Percentiles rank a stretch among this genome's conserved stretches.
Evolutionary conservation across 2,113 vertebrate genomes (phyloP).

Genomic region (Oplegnathus fasciatus): DNA sequence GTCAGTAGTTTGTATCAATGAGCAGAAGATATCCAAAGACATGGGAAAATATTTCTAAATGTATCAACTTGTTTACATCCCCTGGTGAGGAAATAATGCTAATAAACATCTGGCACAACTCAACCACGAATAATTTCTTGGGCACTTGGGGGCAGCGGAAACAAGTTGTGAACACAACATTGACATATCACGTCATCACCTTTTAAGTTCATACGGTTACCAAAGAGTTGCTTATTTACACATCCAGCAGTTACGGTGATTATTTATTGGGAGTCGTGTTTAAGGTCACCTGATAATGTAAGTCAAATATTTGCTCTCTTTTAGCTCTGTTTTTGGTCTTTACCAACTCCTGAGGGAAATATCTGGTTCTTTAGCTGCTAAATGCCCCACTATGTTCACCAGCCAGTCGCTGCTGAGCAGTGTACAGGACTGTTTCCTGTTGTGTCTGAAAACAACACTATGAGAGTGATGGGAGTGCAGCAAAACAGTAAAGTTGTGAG

Average conservation of each 20-base stretch:
- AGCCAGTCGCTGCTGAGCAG: not conserved
- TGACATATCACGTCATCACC: not conserved
- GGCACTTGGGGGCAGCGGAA: not conserved
- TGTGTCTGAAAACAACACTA: not conserved
- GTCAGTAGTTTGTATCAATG: conserved; percentile 23
- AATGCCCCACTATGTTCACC: not conserved
- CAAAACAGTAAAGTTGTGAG: not conserved
- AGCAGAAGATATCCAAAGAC: not conserved
- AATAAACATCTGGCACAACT: not conserved
- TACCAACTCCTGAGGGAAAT: not conserved
- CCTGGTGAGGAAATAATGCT: not conserved
- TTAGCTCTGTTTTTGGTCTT: not conserved
- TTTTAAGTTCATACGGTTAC: not conserved
- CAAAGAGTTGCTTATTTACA: not conserved
- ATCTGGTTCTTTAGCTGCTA: not conserved
- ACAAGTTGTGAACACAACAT: not conserved
- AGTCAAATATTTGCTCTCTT: not conserved
- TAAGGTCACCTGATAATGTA: too few species aligned
- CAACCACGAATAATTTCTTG: not conserved
- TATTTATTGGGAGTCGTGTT: not conserved
- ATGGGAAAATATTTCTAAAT: not conserved
- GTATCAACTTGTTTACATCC: not conserved
- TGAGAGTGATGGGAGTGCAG: not conserved
- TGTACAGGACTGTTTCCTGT: not conserved
- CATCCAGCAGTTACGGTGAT: not conserved